Evolutionary conservation across 2,113 vertebrate species (phyloP), one percentile per base, ranked within the genome.

Genomic region (Falcunculus frontatus): DNA sequence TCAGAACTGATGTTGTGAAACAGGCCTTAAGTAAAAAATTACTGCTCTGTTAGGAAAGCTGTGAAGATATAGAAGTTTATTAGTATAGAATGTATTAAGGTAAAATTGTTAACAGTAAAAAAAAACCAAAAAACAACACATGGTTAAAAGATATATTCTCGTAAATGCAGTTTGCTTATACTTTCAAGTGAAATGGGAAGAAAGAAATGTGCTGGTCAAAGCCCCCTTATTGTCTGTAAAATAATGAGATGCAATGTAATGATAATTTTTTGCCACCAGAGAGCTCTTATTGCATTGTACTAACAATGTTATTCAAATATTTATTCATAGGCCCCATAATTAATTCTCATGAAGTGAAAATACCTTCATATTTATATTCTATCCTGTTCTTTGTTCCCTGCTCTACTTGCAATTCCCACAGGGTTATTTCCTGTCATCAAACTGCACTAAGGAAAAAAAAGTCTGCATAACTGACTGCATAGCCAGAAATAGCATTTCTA

Each of bases 251-350:
- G 73, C 88, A 92, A 77, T 85, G 84, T 76, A 95, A 88, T 90
- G 87, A 89, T 89, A 87, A 72, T 90, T 94, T 89, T 96, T 96
- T 95, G 90, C 95, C 91, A 95, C 87, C 72, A 89, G 95, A 96
- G 95, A 96, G 79, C 76, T 96, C 93, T 95, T 94, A 90, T 10
- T 93, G 60, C 62, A 74, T 75, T 95, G 75, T 68, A 22, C 32
- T 81, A 84, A 70, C 72, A 96, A 67, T 2, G 4, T 14, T 86
- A 60, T 52, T 92, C 56, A 93, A 94, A 96, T 95, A 94, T 97
- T 96, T 96, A 81, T 96, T 95, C 83, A 57, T 44, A 14, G 78
- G 5, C n/a, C 44, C 30, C 30, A 37, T 92, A 86, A 78, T 96
- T 96, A 84, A 93, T 93, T 92, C 39, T 78, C 47, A 74, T 47